Conservation (phyloP, 2,888 invertebrate genomes). For the Micoletzkya japonica region DNA sequence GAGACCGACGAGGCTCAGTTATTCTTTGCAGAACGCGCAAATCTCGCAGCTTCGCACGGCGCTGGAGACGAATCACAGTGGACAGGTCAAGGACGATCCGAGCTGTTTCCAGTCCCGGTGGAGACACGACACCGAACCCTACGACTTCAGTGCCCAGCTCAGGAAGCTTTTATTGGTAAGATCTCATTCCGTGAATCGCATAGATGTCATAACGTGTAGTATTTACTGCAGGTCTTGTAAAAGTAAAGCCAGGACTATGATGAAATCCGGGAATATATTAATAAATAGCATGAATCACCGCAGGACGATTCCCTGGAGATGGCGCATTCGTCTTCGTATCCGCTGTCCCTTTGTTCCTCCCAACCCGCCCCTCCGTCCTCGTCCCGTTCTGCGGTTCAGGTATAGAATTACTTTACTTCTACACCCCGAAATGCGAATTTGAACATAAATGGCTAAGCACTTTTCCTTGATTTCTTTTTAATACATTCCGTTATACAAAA, state of each 20-base stretch:
- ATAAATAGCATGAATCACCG: not conserved
- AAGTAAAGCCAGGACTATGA: not conserved
- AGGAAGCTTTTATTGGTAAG: conserved; percentile 48
- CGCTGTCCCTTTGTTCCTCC: conserved; percentile 52
- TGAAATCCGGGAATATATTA: not conserved
- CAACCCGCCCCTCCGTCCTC: conserved; percentile 30
- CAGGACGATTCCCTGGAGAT: conserved; percentile 57
- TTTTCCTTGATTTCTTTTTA: too few species aligned
- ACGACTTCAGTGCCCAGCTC: conserved; percentile 60
- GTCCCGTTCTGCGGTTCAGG: conserved; percentile 38
- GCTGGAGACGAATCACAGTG: conserved; percentile 47
- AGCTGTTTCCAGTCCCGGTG: conserved; percentile 12
- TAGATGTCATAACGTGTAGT: too few species aligned
- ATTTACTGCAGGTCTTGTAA: too few species aligned
- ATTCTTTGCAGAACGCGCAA: conserved; percentile 65
- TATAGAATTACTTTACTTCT: not conserved
- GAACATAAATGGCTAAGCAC: not conserved
- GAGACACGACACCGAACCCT: conserved; percentile 36
- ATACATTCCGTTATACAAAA: too few species aligned
- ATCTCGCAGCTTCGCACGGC: conserved; percentile 65
- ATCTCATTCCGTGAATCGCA: too few species aligned
- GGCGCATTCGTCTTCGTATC: conserved; percentile 61
- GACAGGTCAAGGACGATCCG: not conserved
- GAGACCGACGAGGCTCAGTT: too few species aligned
- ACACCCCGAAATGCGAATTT: not conserved